phyloP scores from a whole-genome alignment of 2,113 vertebrate species.

The Typhlomys cinereus region DNA sequence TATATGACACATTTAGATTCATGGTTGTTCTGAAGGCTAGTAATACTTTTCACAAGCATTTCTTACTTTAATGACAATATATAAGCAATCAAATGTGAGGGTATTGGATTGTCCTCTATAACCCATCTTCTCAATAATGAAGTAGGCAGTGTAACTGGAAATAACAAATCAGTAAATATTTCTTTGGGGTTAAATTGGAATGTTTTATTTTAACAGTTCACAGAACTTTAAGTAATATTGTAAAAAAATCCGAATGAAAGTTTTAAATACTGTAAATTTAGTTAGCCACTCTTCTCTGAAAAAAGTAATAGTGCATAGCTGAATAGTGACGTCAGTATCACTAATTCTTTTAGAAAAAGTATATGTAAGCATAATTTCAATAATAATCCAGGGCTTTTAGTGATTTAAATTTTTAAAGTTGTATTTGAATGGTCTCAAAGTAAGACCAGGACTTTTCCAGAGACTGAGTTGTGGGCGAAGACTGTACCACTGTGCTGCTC shows the following conservation, averaged over 20 bases:
- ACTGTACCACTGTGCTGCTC: not conserved
- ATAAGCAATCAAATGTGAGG: slow-evolving; percentile 10
- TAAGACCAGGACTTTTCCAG: slow-evolving; percentile 28
- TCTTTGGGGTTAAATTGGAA: slow-evolving; percentile 2
- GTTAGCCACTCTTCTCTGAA: slow-evolving; percentile 50
- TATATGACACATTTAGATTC: not conserved
- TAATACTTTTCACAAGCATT: slow-evolving; percentile 26
- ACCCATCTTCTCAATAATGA: slow-evolving; percentile 51
- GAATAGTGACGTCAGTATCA: slow-evolving; percentile 43
- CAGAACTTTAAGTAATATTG: slow-evolving; percentile 32
- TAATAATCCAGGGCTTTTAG: slow-evolving; percentile 34
- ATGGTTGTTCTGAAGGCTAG: not conserved
- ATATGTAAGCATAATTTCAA: slow-evolving; percentile 41
- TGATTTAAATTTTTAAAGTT: slow-evolving; percentile 38
- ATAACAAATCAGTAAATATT: slow-evolving; percentile 34
- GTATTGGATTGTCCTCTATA: not conserved
- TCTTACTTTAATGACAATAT: slow-evolving; percentile 20
- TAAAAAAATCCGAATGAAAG: slow-evolving; percentile 26
- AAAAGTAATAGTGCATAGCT: not conserved
- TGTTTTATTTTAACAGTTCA: slow-evolving; percentile 19
- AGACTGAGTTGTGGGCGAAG: not conserved
- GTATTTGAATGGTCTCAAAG: slow-evolving; percentile 48
- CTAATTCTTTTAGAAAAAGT: slow-evolving; percentile 54
- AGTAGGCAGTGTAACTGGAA: not conserved
- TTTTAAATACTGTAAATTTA: slow-evolving; percentile 47